Percentiles rank a stretch among this genome's conserved stretches.
Conservation (phyloP, 2,888 invertebrate species). For the Mimachlamys varia region DNA sequence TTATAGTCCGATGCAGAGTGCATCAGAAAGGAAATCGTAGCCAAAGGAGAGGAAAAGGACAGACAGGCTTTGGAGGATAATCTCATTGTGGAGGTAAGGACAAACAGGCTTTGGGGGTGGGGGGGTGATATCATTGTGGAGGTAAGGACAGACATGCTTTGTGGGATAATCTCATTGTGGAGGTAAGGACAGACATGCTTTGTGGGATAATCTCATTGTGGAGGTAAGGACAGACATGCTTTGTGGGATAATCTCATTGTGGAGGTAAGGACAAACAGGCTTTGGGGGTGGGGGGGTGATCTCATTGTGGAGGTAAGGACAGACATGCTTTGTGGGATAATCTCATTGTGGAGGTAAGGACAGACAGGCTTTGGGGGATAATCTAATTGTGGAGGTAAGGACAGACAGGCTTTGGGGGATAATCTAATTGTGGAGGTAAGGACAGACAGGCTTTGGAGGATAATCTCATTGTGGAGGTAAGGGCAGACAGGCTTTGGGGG, state of each 20-base stretch:
- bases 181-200: too few relatives aligned
- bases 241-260: too few relatives aligned
- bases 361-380: too few relatives aligned
- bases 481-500: slow-evolving; percentile 43
- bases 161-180: too few relatives aligned
- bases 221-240: slow-evolving; percentile 62
- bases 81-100: slow-evolving; percentile 60
- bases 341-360: slow-evolving; percentile 62
- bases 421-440: slow-evolving; percentile 57
- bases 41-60: not conserved
- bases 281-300: too few relatives aligned
- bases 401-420: not conserved
- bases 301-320: slow-evolving; percentile 62
- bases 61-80: slow-evolving; percentile 50
- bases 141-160: too few relatives aligned
- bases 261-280: slow-evolving; percentile 60
- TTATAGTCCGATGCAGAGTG: not conserved
- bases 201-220: too few relatives aligned
- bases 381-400: slow-evolving; percentile 57
- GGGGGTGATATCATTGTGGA: too few relatives aligned
- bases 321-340: too few relatives aligned
- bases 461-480: slow-evolving; percentile 64
- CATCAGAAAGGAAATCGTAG: slow-evolving; percentile 42
- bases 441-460: too few relatives aligned
- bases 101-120: too few relatives aligned